phyloP scores from a whole-genome alignment of 2,888 invertebrate species.

The Microplitis deprimator region DNA sequence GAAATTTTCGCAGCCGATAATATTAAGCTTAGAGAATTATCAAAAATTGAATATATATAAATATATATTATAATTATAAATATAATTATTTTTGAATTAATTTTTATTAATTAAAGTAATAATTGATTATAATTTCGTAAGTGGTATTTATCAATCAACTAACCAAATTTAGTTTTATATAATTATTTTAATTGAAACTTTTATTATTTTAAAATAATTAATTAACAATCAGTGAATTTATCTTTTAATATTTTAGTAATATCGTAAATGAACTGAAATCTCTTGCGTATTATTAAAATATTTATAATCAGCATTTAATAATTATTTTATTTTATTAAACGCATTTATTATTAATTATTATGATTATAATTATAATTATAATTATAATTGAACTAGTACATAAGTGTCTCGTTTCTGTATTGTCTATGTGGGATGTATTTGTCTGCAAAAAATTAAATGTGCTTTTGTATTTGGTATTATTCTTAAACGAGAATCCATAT shows the following conservation, averaged over 20 bases:
- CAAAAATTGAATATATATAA: conserved; percentile 20
- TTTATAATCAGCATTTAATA: conserved; percentile 6
- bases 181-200: neutral
- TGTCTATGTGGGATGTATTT: neutral
- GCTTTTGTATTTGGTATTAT: neutral
- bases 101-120: conserved; percentile 34
- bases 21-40: conserved; percentile 2
- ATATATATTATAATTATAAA: conserved; percentile 17
- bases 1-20: neutral
- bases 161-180: conserved; percentile 60
- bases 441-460: conserved; percentile 8
- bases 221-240: conserved; percentile 9
- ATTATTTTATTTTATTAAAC: no score
- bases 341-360: conserved; percentile 16
- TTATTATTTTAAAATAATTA: conserved; percentile 1
- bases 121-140: conserved; percentile 39
- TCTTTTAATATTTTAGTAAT: neutral
- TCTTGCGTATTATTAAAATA: conserved; percentile 9
- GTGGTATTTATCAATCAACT: conserved; percentile 59
- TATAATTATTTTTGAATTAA: conserved; percentile 13
- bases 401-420: neutral
- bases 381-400: conserved; percentile 15
- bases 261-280: neutral
- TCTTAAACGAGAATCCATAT: neutral
- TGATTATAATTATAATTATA: conserved; percentile 34